Evolutionary conservation across 37 sponge, comb jelly and placozoan genomes (phyloP).

Genomic region (Beroe forskalii): DNA sequence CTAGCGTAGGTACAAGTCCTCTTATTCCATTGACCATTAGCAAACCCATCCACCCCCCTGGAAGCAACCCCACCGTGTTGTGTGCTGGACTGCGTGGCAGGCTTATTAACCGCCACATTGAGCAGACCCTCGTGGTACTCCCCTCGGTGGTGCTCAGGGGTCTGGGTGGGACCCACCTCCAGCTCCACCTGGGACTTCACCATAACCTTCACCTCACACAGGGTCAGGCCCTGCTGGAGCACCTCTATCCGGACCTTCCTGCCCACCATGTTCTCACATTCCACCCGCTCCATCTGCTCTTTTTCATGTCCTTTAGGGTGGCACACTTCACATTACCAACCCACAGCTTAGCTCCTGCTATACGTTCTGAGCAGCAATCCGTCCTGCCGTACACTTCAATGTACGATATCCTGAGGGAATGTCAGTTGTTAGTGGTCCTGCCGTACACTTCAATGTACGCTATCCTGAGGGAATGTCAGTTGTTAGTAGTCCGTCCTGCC

Average conservation of each 20-base stretch:
- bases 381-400: too few relatives aligned
- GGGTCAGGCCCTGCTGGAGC: constrained; percentile 4
- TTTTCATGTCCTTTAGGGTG: background rate
- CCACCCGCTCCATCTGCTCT: background rate
- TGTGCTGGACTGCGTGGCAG: background rate
- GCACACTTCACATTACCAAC: constrained; percentile 3
- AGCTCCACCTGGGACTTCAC: background rate
- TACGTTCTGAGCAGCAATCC: constrained; percentile 1
- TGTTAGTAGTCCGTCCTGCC: too few relatives aligned
- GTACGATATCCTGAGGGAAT: too few relatives aligned
- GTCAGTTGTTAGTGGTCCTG: too few relatives aligned
- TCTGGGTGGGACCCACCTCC: background rate
- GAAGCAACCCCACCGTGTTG: background rate
- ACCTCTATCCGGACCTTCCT: constrained; percentile 25
- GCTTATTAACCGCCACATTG: constrained; percentile 10
- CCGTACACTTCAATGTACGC: too few relatives aligned
- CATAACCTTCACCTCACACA: constrained; percentile 34
- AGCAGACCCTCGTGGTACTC: background rate
- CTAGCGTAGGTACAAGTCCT: constrained; percentile 12
- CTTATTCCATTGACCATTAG: background rate
- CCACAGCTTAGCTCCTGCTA: constrained; percentile 27
- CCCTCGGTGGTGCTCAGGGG: background rate
- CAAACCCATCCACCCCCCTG: constrained; percentile 2
- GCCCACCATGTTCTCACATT: constrained; percentile 12
- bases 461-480: too few relatives aligned